A percentile compares a stretch with the other conserved stretches of the same genome.
These are phyloP conservation scores for Lasioglossum figueresi DNA, from an alignment of 2,888 invertebrate genomes.

Conservation along the genomic window DNA sequence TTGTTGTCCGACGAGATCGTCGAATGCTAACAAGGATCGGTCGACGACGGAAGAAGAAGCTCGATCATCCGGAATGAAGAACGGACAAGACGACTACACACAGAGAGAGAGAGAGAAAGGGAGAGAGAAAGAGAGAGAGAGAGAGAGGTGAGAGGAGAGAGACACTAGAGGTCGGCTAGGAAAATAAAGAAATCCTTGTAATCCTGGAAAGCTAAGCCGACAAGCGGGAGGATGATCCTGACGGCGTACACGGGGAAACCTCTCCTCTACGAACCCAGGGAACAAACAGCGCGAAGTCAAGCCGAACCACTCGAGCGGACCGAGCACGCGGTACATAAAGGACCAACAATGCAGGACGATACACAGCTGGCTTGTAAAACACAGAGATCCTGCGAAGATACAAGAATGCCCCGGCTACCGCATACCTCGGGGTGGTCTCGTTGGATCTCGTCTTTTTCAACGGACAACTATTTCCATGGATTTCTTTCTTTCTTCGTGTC, in stretches of 20 bases:
- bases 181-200: conserved; percentile 78
- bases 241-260: conserved; percentile 63
- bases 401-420: conserved; percentile 59
- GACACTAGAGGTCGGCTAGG: conserved; percentile 37
- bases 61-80: conserved; percentile 26
- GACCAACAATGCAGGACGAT: conserved; percentile 79
- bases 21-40: conserved; percentile 31
- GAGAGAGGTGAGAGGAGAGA: not conserved
- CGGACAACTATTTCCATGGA: conserved; percentile 30
- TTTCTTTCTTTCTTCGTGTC: not conserved
- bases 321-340: conserved; percentile 73
- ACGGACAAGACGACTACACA: not conserved
- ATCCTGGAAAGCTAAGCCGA: conserved; percentile 79
- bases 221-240: conserved; percentile 73
- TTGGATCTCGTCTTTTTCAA: conserved; percentile 37
- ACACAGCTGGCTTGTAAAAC: conserved; percentile 83
- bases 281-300: conserved; percentile 77
- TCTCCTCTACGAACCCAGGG: conserved; percentile 68
- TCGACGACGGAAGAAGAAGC: conserved; percentile 11
- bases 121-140: not conserved
- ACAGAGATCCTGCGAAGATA: conserved; percentile 81
- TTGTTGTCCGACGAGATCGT: not conserved
- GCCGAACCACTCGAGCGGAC: conserved; percentile 77
- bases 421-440: conserved; percentile 55
- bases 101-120: not conserved